Evolutionary conservation across 1,140 invertebrate genomes (phyloP), one percentile per base, ranked within the genome.

Genomic region (Pygmarrhopalites habei): DNA sequence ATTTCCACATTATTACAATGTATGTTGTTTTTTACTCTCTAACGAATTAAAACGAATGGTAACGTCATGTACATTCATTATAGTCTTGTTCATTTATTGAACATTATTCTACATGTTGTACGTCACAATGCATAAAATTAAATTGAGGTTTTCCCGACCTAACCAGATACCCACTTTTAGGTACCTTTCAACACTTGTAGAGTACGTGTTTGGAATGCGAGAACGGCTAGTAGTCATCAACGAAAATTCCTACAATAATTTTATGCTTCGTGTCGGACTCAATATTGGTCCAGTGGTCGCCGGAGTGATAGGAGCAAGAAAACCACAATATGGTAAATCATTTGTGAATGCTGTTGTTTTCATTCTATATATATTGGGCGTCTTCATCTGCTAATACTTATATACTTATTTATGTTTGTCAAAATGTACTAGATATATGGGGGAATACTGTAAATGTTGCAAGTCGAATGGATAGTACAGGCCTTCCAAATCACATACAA

Each of bases 241-340:
- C 75, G 87, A 92, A 73, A 93, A 97, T 75, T 94, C 91, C 0
- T 97, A 95, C 75, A 96, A 97, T 75, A 95, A 93, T 77, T 97
- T 97, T 73, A 92, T 92, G 82, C 79, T 96, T 25, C 79, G 92
- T 77, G 90, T 96, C 67, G 90, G 84, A 85, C 73, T 81, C 82
- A 80, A 68, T 47, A 55, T 69, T 26, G 49, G 94, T 0, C 90
- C 93, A 0, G 76, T 97, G 1, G 94, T 99, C 0, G 95, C 95
- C 57, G 95, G 95, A 62, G 93, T 96, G 0, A 95, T 96, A 66
- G 93, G 92, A 19, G 91, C 91, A 0, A 80, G 89, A 47, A 95
- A 95, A 76, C 93, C 93, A 15, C 92, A 95, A 73, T 96, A 95
- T 75, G 92, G 95, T 74, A n/a, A n/a, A n/a, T n/a, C n/a, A 95